Evolutionary conservation across 1,140 invertebrate genomes (phyloP), one percentile per base, ranked within the genome.

Genomic region (Drosophila varians): DNA sequence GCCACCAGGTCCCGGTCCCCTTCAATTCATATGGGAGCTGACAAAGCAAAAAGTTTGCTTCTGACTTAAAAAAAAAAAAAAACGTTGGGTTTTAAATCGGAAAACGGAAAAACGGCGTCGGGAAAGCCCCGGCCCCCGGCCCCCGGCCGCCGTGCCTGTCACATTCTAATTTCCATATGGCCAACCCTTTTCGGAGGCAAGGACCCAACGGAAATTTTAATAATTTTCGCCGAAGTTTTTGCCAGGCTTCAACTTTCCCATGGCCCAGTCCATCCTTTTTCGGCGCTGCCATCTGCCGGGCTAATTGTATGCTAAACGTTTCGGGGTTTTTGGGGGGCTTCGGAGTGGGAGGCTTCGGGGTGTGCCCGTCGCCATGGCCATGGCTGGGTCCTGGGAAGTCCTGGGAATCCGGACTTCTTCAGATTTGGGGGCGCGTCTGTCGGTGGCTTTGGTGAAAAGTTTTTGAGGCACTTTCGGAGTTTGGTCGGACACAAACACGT

Each of bases 141-240:
- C 31, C 0, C 19, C 40, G 11, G 23, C 16, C 56, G 26, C 46
- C 83, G 70, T 60, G 70, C 71, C 71, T 88, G 76, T 88, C 83
- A 83, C 88, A 88, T 88, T 77, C 83, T 88, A 88, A 88, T 88
- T 88, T 88, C 71, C 83, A 88, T 88, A 88, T 88, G 83, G 83
- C 83, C 83, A 88, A 77, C 83, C 83, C 77, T 38, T 87, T 87
- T 87, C 25, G 45, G 47, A 58, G 73, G 51, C 77, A 72, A 65
- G 62, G 54, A 70, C 77, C 68, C 82, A 70, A 77, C 77, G 70
- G 61, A 80, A 87, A 86, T 87, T 82, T 82, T 86, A 87, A 87
- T 86, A 88, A 82, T 87, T 87, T 86, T 64, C 77, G 73, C 69
- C 57, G 64, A 87, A 87, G 82, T 86, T 86, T 86, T 83, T 58